Conservation (phyloP, 2,888 invertebrate species). For the Tiliacea aurago region DNA sequence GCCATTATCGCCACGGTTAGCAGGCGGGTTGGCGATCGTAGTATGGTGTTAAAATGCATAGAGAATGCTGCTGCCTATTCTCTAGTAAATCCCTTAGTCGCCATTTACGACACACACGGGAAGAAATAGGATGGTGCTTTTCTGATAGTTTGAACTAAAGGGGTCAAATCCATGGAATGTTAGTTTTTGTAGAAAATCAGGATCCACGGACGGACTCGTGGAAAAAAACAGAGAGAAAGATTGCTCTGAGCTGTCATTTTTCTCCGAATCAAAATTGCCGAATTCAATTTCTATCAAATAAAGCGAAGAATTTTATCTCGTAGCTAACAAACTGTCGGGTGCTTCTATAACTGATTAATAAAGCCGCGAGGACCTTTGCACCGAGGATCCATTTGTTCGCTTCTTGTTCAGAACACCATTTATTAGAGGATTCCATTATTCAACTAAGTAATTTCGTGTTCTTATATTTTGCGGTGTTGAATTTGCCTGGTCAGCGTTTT, state of each 20-base stretch:
- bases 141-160: too few species aligned
- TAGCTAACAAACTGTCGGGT: constrained; percentile 50
- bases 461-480: constrained; percentile 14
- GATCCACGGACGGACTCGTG: background rate
- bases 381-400: constrained; percentile 67
- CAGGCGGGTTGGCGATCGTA: too few species aligned
- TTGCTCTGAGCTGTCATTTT: constrained; percentile 5
- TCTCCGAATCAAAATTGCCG: constrained; percentile 8
- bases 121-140: too few species aligned
- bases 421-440: constrained; percentile 69
- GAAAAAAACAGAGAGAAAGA: too few species aligned
- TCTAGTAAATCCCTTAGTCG: too few species aligned
- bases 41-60: too few species aligned
- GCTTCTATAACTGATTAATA: constrained; percentile 68
- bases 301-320: constrained; percentile 47
- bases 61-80: too few species aligned
- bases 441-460: constrained; percentile 64
- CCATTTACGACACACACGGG: too few species aligned
- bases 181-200: background rate
- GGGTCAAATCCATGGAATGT: background rate
- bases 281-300: constrained; percentile 50
- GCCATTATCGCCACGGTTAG: too few species aligned
- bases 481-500: constrained; percentile 10
- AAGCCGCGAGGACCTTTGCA: constrained; percentile 61
- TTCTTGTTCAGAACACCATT: constrained; percentile 67